Evolutionary conservation across 2,113 vertebrate species (phyloP).

Genomic region (Pangasianodon hypophthalmus): DNA sequence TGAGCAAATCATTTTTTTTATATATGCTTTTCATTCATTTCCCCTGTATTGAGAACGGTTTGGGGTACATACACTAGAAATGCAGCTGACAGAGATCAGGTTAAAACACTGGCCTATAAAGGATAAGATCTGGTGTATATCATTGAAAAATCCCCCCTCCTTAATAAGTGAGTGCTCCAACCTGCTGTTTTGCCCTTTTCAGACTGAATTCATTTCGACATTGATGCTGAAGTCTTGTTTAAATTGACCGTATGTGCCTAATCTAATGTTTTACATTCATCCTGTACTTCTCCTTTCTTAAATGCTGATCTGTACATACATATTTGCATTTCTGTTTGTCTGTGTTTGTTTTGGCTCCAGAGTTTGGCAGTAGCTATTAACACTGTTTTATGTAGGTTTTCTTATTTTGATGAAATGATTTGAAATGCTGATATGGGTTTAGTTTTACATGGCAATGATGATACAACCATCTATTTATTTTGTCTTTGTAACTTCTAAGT

Average conservation of each 20-base stretch:
- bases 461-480: conserved; percentile 3
- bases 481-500: background rate
- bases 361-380: conserved; percentile 44
- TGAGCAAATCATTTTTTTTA: background rate
- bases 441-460: background rate
- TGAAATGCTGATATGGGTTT: background rate
- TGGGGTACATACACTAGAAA: background rate
- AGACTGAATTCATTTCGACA: conserved; percentile 20
- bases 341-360: conserved; percentile 48
- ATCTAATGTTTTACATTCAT: conserved; percentile 56
- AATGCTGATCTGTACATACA: conserved; percentile 31
- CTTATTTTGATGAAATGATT: background rate
- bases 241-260: conserved; percentile 74
- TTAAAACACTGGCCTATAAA: background rate
- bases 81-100: background rate
- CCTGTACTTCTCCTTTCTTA: conserved; percentile 18
- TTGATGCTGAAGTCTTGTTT: conserved; percentile 59
- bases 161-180: background rate
- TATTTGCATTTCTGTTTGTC: conserved; percentile 20
- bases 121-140: background rate
- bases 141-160: background rate
- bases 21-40: no score
- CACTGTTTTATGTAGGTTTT: background rate
- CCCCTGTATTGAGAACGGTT: no score
- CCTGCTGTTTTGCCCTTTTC: conserved; percentile 40